These are phyloP conservation scores for Biston stratarius DNA, from an alignment of 2,888 invertebrate genomes.

Conservation along the genomic window DNA sequence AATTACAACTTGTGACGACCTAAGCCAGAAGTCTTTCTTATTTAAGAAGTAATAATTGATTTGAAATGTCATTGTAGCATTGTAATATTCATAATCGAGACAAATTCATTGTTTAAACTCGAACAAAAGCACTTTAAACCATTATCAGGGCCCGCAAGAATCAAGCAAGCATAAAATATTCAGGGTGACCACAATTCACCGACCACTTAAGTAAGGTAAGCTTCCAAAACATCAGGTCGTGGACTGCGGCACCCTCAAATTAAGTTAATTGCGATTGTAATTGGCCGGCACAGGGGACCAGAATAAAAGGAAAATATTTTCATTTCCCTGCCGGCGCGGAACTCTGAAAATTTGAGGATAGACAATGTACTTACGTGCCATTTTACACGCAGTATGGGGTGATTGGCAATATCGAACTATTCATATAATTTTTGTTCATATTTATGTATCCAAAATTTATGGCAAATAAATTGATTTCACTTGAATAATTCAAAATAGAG, in stretches of 20 bases:
- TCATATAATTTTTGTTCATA: not conserved
- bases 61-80: slow-evolving; percentile 5
- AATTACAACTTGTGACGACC: too few relatives aligned
- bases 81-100: slow-evolving; percentile 22
- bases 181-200: slow-evolving; percentile 57
- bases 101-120: slow-evolving; percentile 30
- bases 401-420: not conserved
- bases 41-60: not conserved
- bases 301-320: slow-evolving; percentile 78
- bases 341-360: slow-evolving; percentile 34
- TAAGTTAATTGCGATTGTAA: slow-evolving; percentile 81
- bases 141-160: slow-evolving; percentile 37
- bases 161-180: slow-evolving; percentile 44
- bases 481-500: too few relatives aligned
- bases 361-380: slow-evolving; percentile 2
- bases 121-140: slow-evolving; percentile 35
- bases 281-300: slow-evolving; percentile 68
- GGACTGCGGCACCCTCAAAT: slow-evolving; percentile 70
- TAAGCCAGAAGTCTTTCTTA: too few relatives aligned
- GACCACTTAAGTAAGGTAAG: slow-evolving; percentile 69
- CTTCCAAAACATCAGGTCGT: slow-evolving; percentile 60
- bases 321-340: slow-evolving; percentile 50
- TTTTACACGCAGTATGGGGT: slow-evolving; percentile 13
- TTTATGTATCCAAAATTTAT: too few relatives aligned
- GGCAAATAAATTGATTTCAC: too few relatives aligned